These are phyloP conservation scores for Casuarius casuarius DNA, from an alignment of 2,113 vertebrate species.

Conservation along the genomic window DNA sequence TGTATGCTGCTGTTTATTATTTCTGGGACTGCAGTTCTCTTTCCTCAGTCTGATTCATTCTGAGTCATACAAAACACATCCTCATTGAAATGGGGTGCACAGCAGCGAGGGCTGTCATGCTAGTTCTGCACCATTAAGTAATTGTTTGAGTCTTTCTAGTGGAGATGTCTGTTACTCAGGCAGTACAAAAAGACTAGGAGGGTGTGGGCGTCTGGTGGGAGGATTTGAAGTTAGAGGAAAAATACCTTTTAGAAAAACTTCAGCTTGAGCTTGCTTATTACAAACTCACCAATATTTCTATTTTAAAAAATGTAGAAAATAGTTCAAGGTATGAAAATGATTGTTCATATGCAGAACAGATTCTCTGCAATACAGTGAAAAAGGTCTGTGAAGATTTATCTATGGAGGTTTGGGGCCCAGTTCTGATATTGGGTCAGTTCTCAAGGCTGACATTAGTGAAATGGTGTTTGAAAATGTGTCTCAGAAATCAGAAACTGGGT, in stretches of 20 bases:
- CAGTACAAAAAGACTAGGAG: slow-evolving; percentile 51
- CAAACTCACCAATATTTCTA: slow-evolving; percentile 15
- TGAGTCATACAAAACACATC: slow-evolving; percentile 75
- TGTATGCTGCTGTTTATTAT: slow-evolving; percentile 56
- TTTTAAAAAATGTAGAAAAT: slow-evolving; percentile 12
- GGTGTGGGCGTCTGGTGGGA: slow-evolving; percentile 58
- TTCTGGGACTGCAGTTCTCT: slow-evolving; percentile 58
- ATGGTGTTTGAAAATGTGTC: background rate
- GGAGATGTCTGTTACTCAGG: slow-evolving; percentile 66
- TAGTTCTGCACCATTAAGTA: slow-evolving; percentile 80
- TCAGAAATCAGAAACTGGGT: background rate
- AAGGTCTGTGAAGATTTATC: background rate
- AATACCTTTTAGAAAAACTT: slow-evolving; percentile 27
- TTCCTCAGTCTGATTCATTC: slow-evolving; percentile 73
- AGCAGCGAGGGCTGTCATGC: slow-evolving; percentile 64
- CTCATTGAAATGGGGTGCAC: slow-evolving; percentile 61
- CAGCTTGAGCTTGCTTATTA: background rate
- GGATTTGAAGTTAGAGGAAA: slow-evolving; percentile 47
- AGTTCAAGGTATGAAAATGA: background rate
- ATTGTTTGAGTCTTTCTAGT: slow-evolving; percentile 73
- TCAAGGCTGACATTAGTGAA: background rate
- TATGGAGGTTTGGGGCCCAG: background rate
- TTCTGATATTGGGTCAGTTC: background rate
- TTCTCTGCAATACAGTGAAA: background rate
- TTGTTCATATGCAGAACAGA: background rate